These are phyloP conservation scores for Drosophila novamexicana DNA, from an alignment of 1,140 invertebrate species.

Conservation along the genomic window DNA sequence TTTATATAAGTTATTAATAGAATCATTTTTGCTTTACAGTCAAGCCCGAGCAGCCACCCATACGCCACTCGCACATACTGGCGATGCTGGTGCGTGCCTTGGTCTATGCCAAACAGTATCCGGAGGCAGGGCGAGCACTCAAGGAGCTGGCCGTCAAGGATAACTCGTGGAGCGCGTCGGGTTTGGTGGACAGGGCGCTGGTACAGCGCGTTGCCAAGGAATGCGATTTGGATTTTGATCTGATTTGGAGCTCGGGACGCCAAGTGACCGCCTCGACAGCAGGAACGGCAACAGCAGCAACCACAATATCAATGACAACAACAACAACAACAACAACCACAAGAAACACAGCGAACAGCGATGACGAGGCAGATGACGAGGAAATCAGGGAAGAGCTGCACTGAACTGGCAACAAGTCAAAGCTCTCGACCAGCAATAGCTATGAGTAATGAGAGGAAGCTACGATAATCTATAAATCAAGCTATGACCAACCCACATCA, in stretches of 20 bases:
- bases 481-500: background rate
- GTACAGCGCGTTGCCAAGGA: conserved; percentile 81
- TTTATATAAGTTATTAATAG: too few relatives aligned
- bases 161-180: conserved; percentile 73
- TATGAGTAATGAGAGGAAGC: conserved; percentile 19
- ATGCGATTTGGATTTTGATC: conserved; percentile 77
- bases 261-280: conserved; percentile 43
- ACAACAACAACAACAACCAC: conserved; percentile 46
- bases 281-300: conserved; percentile 31
- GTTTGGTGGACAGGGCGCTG: conserved; percentile 64
- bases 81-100: conserved; percentile 74
- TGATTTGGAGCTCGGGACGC: conserved; percentile 76
- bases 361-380: conserved; percentile 78
- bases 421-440: background rate
- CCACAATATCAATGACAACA: conserved; percentile 54
- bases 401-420: conserved; percentile 30
- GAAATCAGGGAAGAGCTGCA: conserved; percentile 81
- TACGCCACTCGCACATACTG: conserved; percentile 75
- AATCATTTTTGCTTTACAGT: conserved; percentile 42
- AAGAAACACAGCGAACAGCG: conserved; percentile 40
- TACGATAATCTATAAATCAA: background rate
- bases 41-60: conserved; percentile 78
- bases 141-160: conserved; percentile 77
- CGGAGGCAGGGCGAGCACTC: conserved; percentile 72
- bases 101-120: conserved; percentile 71